These are phyloP conservation scores for Serripes groenlandicus DNA, from an alignment of 2,888 invertebrate genomes.

Conservation along the genomic window DNA sequence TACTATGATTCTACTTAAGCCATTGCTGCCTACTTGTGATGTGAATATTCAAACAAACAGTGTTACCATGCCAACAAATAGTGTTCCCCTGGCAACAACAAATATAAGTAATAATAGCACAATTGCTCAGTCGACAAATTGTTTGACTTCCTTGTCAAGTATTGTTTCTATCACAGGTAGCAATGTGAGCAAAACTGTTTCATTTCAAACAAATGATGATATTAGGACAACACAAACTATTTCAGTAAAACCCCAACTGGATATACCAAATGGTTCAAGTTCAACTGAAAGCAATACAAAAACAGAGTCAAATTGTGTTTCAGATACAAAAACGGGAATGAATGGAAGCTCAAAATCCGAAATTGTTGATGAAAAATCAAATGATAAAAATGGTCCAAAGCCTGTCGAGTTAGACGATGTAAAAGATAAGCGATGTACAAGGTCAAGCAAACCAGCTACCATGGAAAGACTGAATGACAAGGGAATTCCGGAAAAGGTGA, in stretches of 20 bases:
- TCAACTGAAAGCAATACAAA: not conserved
- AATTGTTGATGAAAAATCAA: not conserved
- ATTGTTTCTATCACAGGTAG: not conserved
- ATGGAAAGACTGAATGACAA: slow-evolving; percentile 16
- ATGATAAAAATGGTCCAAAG: not conserved
- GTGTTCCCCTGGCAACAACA: too few relatives aligned
- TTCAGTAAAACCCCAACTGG: too few relatives aligned
- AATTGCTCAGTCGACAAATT: too few relatives aligned
- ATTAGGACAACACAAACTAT: not conserved
- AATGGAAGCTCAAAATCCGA: not conserved
- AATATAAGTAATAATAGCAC: too few relatives aligned
- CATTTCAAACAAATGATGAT: not conserved
- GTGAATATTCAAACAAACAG: too few relatives aligned
- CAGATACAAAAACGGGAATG: not conserved
- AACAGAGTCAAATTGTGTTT: not conserved
- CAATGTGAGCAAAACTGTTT: not conserved
- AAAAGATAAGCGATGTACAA: not conserved
- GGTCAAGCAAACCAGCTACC: slow-evolving; percentile 13
- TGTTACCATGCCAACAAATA: too few relatives aligned
- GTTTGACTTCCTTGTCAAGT: too few relatives aligned
- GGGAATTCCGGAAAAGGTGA: not conserved
- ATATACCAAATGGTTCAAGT: not conserved
- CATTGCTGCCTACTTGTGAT: too few relatives aligned
- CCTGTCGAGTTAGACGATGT: not conserved
- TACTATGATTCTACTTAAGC: too few relatives aligned